A percentile compares a stretch with the other conserved stretches of the same genome.
phyloP scores from a whole-genome alignment of 2,888 invertebrate genomes.

The Caenorhabditis sp. region DNA sequence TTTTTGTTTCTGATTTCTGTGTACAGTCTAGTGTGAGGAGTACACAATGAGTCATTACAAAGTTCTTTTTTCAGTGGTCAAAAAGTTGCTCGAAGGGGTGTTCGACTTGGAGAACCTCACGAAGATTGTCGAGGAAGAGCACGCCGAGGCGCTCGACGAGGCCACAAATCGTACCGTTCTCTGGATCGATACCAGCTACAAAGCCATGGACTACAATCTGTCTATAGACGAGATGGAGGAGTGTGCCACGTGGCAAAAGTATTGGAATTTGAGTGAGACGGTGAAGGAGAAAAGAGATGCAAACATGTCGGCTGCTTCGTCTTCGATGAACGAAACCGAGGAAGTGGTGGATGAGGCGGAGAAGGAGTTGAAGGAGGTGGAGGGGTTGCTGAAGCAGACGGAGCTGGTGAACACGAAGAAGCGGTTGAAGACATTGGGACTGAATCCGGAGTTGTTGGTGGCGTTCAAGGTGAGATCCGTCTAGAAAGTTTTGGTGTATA shows the following conservation, averaged over 20 bases:
- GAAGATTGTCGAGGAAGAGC: constrained; percentile 68
- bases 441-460: constrained; percentile 77
- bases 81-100: constrained; percentile 64
- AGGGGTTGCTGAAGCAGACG: constrained; percentile 61
- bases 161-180: constrained; percentile 72
- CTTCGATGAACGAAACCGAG: neutral
- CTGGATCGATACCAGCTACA: constrained; percentile 80
- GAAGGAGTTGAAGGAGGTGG: constrained; percentile 57
- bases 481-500: no score
- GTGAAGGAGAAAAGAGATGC: neutral
- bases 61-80: constrained; percentile 58
- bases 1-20: constrained; percentile 6
- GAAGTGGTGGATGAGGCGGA: constrained; percentile 44
- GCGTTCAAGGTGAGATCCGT: constrained; percentile 71
- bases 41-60: neutral
- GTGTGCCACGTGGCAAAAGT: constrained; percentile 79
- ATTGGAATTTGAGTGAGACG: constrained; percentile 67
- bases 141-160: constrained; percentile 67
- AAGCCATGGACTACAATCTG: constrained; percentile 77
- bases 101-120: constrained; percentile 67
- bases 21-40: neutral
- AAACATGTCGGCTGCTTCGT: neutral
- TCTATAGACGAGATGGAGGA: constrained; percentile 75
- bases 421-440: constrained; percentile 74
- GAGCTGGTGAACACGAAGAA: constrained; percentile 75